These are phyloP conservation scores for Chelonoidis abingdonii DNA, from an alignment of 2,113 vertebrate genomes.

Conservation along the genomic window DNA sequence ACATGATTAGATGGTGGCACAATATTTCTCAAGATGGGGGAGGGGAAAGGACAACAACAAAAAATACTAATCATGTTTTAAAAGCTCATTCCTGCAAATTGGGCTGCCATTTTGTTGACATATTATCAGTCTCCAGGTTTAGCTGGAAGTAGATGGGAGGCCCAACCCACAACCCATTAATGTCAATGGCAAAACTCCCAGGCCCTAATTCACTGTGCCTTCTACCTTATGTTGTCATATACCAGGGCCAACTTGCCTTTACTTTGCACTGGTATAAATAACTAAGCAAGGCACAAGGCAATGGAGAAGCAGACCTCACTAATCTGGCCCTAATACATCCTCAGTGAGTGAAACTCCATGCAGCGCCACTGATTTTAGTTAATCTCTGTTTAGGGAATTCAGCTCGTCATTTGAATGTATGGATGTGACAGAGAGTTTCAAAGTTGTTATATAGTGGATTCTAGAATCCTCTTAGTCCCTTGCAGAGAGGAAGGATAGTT, in stretches of 20 bases:
- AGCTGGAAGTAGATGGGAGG: slow-evolving; percentile 67
- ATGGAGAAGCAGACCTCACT: not conserved
- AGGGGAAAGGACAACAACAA: no score
- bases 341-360: not conserved
- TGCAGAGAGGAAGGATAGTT: not conserved
- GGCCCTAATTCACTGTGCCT: slow-evolving; percentile 15
- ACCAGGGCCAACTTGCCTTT: slow-evolving; percentile 1
- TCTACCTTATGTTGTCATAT: slow-evolving; percentile 2
- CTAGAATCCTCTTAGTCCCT: not conserved
- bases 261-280: not conserved
- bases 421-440: not conserved
- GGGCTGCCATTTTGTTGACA: slow-evolving; percentile 55
- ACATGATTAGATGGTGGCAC: not conserved
- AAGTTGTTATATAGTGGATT: not conserved
- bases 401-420: not conserved
- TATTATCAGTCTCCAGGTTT: slow-evolving; percentile 33
- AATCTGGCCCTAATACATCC: not conserved
- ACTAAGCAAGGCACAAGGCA: not conserved
- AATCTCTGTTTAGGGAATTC: not conserved
- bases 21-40: no score
- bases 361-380: not conserved
- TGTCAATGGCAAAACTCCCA: slow-evolving; percentile 47
- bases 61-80: no score
- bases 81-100: not conserved
- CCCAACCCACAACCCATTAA: slow-evolving; percentile 26